Conservation (phyloP, 2,888 invertebrate genomes). For the Drosophila mercatorum region DNA sequence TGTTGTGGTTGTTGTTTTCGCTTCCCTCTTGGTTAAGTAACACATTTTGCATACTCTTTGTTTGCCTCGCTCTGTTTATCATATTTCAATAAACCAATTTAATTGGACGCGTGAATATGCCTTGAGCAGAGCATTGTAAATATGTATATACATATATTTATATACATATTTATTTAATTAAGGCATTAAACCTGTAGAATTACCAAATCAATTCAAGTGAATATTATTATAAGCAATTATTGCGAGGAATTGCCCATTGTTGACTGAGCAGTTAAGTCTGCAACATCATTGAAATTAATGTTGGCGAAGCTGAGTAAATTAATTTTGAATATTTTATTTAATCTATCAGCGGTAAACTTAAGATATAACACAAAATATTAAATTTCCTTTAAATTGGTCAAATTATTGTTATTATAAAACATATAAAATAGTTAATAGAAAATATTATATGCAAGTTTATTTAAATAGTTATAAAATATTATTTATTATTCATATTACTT, state of each 20-base stretch:
- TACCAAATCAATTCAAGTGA: neutral
- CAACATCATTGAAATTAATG: neutral
- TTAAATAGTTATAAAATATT: neutral
- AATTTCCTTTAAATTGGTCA: neutral
- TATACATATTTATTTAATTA: conserved; percentile 8
- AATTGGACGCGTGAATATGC: conserved; percentile 50
- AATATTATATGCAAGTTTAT: no score
- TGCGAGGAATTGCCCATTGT: neutral
- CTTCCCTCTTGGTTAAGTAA: conserved; percentile 47
- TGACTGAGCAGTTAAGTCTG: no score
- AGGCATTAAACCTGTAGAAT: neutral
- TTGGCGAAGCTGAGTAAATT: neutral
- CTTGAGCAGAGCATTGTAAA: neutral
- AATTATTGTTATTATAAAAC: neutral
- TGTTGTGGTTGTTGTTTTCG: conserved; percentile 16
- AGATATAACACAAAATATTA: neutral
- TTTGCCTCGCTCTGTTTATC: conserved; percentile 42
- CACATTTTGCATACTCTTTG: conserved; percentile 73
- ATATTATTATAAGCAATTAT: neutral
- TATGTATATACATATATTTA: neutral
- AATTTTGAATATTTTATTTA: neutral
- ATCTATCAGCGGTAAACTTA: no score
- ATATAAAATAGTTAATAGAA: neutral
- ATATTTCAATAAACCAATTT: conserved; percentile 77
- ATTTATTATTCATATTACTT: neutral